These are phyloP conservation scores for Xestia c-nigrum DNA, from an alignment of 2,888 invertebrate genomes.

Conservation along the genomic window DNA sequence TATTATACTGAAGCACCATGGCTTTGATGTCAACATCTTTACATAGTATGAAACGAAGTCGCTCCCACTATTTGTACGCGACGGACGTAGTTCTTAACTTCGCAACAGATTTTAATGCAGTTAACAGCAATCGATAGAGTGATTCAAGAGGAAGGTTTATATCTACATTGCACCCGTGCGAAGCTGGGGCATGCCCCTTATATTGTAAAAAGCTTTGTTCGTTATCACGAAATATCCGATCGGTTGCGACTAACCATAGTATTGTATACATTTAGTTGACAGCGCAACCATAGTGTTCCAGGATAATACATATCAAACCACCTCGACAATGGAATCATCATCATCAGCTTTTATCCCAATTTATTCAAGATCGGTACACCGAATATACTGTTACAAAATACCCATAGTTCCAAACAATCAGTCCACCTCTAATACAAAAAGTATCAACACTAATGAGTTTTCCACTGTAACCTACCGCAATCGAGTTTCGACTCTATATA, in stretches of 20 bases:
- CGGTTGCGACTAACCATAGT: not conserved
- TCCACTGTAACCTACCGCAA: slow-evolving; percentile 29
- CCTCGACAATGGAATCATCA: not conserved
- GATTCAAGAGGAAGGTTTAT: too few species aligned
- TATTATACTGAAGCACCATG: not conserved
- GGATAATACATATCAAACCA: not conserved
- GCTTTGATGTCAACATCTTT: not conserved
- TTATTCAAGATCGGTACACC: not conserved
- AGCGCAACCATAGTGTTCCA: not conserved
- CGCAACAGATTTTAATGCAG: too few species aligned
- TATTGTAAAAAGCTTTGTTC: not conserved
- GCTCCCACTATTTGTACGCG: too few species aligned
- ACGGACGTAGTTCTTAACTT: too few species aligned
- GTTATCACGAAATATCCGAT: not conserved
- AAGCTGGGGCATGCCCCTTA: too few species aligned
- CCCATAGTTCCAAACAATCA: slow-evolving; percentile 9
- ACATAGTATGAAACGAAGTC: too few species aligned
- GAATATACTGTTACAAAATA: slow-evolving; percentile 14
- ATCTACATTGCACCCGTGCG: too few species aligned
- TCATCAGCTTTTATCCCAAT: not conserved
- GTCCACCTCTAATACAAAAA: slow-evolving; percentile 42
- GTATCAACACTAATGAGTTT: slow-evolving; percentile 25
- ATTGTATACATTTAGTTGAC: not conserved
- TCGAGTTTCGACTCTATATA: slow-evolving; percentile 48
- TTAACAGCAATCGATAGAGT: too few species aligned